A percentile compares a stretch with the other conserved stretches of the same genome.
These are phyloP conservation scores for Heliconius hortense DNA, from an alignment of 2,888 invertebrate genomes.

Conservation along the genomic window DNA sequence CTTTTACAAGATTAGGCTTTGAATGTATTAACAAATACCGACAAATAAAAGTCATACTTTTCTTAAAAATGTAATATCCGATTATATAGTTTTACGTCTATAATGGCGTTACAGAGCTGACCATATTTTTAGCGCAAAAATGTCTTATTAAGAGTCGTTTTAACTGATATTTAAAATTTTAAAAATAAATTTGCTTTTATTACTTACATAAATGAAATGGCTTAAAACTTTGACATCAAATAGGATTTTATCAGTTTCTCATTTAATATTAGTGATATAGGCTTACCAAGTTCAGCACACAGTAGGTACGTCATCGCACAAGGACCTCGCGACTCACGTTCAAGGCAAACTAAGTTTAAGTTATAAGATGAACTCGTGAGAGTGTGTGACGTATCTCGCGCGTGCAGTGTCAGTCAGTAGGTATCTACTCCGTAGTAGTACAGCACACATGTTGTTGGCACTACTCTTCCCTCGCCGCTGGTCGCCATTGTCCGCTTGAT, in stretches of 20 bases:
- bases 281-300: slow-evolving; percentile 11
- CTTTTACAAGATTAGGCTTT: slow-evolving; percentile 4
- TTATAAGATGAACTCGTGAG: not conserved
- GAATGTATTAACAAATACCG: slow-evolving; percentile 1
- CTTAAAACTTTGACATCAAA: not conserved
- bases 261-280: not conserved
- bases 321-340: slow-evolving; percentile 23
- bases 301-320: slow-evolving; percentile 32
- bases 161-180: too few species aligned
- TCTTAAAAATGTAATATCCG: not conserved
- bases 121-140: not conserved
- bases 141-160: not conserved
- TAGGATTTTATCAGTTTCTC: not conserved
- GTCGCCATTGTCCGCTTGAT: not conserved
- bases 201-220: not conserved
- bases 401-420: too few species aligned
- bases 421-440: not conserved
- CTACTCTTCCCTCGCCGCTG: slow-evolving; percentile 2
- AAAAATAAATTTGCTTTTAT: too few species aligned
- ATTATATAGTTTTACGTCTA: not conserved
- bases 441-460: slow-evolving; percentile 17
- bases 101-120: not conserved
- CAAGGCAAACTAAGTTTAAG: not conserved
- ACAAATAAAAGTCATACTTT: slow-evolving; percentile 9
- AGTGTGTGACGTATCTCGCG: not conserved